Evolutionary conservation across 35 echinoderm and acorn worm genomes (phyloP), one percentile per base, ranked within the genome.

Genomic region (Apostichopus parvimensis): DNA sequence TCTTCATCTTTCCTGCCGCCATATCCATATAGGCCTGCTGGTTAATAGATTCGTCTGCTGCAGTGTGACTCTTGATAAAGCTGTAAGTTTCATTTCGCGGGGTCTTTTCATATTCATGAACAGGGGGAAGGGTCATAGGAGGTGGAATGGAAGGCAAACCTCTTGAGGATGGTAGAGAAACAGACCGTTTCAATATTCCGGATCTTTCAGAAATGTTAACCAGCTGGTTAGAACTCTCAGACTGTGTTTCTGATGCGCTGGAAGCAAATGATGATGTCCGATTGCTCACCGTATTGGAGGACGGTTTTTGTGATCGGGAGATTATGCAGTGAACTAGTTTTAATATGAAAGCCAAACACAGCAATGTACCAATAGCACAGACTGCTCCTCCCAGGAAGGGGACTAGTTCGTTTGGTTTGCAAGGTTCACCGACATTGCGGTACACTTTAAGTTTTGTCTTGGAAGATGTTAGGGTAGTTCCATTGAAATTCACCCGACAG

Each of bases 21-120:
- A 88, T 88, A 54, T 88, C 86, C 86, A 88, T 88, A 22, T 88
- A 88, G 15, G 86, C 57, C 24, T 88, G 83, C 2, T 56, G 86
- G 52, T 18, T 88, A n/a, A 57, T 45, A 45, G 34, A 34, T 54
- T 88, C 86, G 17, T 88, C 22, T 55, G 60, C 22, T 55, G 60
- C 24, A 14, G 45, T 18, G 26, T 88, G 61, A 73, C 23, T 88
- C 64, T 88, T 88, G 14, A 88, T 88, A 12, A 88, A 8, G 62
- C 62, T 88, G 62, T 88, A 88, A 13, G 86, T 88, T 8, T 88
- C 86, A 64, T 72, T 88, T 7, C 24, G 58, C 7, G 64, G 25
- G 23, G 86, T 88, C 57, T 52, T 66, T 7, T 88, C 86, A 57
- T 52, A 53, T 64, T 28, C 86, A n/a, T 34, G 64, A 6, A 88